Base-by-base conservation (phyloP, 1,140 invertebrate genomes). In the Leptinotarsa texana region DNA sequence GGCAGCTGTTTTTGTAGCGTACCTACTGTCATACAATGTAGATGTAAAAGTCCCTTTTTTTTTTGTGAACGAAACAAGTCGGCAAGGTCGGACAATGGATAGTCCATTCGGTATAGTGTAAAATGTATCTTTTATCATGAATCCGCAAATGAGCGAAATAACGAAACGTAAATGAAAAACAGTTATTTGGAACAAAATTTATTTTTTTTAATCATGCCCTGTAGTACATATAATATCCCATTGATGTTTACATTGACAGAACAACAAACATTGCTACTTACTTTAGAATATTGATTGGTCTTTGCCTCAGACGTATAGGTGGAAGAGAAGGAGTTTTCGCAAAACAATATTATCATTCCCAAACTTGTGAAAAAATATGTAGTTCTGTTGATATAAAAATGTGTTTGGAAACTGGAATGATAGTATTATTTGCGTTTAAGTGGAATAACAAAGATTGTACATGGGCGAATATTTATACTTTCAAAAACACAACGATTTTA, bases 181-280 rank as follows among this genome's bases (percentile, higher is more conserved):
- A 11, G 33, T 42, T 42, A 42, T 42, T 33, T 42, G 27, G 47
- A 69, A 69, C 47, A 69, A 69, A 69, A 69, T 69, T 69, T 69
- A 69, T 69, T 69, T 57, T 5, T 49, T 18, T 49, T 18, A n/a
- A 69, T 49, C 21, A 17, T 69, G 27, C 18, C 27, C 48, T 51
- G n/a, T 27, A 47, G 21, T 49, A 22, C 42, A 51, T 69, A 69
- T 69, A 74, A 74, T 74, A 77, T 74, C 73, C 75, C 67, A 77
- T 74, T 74, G 27, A 74, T 67, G 69, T 74, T 68, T 77, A 77
- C 75, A 77, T 74, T 74, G 75, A 77, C 69, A 74, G 70, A 77
- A 69, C 75, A 77, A 77, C 75, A 66, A 77, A 74, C 72, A 70
- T 73, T 77, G 73, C 75, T 74, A 73, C 65, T 72, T 69, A 67